phyloP scores from a whole-genome alignment of 2,888 invertebrate genomes.

The Hydraecia micacea region DNA sequence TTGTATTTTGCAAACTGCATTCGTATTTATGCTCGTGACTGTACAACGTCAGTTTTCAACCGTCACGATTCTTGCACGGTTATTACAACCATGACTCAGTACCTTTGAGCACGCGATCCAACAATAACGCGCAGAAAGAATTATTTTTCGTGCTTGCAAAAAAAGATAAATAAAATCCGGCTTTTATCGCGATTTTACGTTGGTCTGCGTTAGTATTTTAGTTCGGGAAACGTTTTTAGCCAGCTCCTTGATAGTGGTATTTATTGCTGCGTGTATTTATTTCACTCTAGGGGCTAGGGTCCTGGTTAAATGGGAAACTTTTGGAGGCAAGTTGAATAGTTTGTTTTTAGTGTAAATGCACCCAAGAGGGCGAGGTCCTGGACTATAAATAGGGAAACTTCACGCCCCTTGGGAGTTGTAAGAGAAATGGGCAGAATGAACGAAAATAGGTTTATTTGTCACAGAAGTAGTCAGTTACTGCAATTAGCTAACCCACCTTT shows the following conservation, averaged over 20 bases:
- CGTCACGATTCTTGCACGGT: slow-evolving; percentile 65
- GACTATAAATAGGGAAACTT: neutral
- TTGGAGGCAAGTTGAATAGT: slow-evolving; percentile 37
- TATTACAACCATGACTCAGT: slow-evolving; percentile 71
- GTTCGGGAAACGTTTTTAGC: slow-evolving; percentile 44
- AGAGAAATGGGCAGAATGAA: neutral
- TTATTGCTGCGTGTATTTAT: slow-evolving; percentile 48
- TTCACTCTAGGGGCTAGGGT: slow-evolving; percentile 32
- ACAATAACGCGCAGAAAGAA: slow-evolving; percentile 67
- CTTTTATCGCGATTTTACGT: slow-evolving; percentile 55
- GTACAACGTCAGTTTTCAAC: slow-evolving; percentile 47
- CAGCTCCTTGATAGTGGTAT: slow-evolving; percentile 30
- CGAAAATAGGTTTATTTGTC: neutral
- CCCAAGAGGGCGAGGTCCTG: slow-evolving; percentile 20
- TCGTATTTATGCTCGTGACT: slow-evolving; percentile 6
- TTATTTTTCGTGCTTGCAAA: slow-evolving; percentile 63
- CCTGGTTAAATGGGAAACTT: slow-evolving; percentile 43
- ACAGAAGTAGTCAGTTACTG: too few species aligned
- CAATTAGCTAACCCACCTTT: too few species aligned
- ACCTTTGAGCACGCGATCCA: slow-evolving; percentile 72
- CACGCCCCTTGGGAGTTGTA: neutral
- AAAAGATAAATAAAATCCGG: slow-evolving; percentile 50
- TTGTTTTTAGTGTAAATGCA: slow-evolving; percentile 50
- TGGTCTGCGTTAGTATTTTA: slow-evolving; percentile 43
- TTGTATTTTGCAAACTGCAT: neutral